phyloP scores from a whole-genome alignment of 2,113 vertebrate species.

The Muntiacus reevesi region DNA sequence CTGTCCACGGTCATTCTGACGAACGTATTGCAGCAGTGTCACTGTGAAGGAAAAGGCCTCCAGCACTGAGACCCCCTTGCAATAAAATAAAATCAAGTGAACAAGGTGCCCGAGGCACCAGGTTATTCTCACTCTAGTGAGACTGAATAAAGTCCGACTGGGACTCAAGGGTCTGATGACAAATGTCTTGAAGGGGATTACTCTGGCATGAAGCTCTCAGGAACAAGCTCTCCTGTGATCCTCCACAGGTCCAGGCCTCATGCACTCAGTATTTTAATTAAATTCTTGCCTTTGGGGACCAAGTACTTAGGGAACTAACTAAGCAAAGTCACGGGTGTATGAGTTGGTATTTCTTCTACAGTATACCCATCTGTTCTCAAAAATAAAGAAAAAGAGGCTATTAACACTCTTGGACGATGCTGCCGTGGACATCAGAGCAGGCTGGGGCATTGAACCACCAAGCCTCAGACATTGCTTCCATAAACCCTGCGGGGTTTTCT shows the following conservation, averaged over 20 bases:
- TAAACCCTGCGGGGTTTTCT: not conserved
- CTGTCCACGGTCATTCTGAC: not conserved
- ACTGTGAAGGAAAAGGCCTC: not conserved
- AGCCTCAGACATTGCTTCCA: not conserved
- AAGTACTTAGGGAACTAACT: not conserved
- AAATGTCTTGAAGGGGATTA: not conserved
- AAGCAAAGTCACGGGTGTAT: not conserved
- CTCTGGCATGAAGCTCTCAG: not conserved
- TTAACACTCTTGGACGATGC: not conserved
- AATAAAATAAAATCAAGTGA: not conserved
- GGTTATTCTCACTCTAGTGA: not conserved
- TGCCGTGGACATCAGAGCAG: not conserved
- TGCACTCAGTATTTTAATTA: not conserved
- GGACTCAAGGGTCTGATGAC: not conserved
- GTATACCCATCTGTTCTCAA: not conserved
- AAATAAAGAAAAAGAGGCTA: not conserved
- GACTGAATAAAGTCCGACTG: not conserved
- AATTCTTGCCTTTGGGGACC: not conserved
- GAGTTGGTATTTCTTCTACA: not conserved
- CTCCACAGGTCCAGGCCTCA: not conserved
- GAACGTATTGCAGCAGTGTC: not conserved
- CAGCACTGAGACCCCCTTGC: not conserved
- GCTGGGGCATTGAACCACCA: not conserved
- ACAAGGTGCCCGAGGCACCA: not conserved
- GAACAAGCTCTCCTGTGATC: not conserved